phyloP scores from a whole-genome alignment of 1,140 invertebrate species.

The Phenacoccus solenopsis region DNA sequence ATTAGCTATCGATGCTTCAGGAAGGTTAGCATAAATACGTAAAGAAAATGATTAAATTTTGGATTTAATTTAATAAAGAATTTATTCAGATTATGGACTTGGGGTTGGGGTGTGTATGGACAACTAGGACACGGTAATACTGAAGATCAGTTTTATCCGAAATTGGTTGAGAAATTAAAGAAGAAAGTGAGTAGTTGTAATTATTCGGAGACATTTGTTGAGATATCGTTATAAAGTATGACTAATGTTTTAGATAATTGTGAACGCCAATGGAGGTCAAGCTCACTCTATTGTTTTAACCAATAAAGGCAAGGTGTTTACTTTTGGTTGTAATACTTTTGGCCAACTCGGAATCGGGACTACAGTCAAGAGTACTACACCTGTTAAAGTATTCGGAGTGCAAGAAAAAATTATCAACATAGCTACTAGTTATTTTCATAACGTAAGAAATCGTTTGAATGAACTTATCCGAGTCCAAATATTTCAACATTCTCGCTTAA shows the following conservation, averaged over 20 bases:
- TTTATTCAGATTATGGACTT: constrained; percentile 33
- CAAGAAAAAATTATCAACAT: constrained; percentile 48
- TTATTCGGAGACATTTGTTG: neutral
- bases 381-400: constrained; percentile 42
- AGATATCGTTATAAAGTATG: neutral
- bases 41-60: neutral
- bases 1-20: constrained; percentile 50
- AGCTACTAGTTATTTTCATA: constrained; percentile 67
- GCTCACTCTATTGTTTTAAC: constrained; percentile 57
- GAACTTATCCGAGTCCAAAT: neutral
- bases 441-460: constrained; percentile 42
- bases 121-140: constrained; percentile 64
- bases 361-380: constrained; percentile 45
- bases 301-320: constrained; percentile 49
- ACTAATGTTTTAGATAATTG: constrained; percentile 32
- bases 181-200: constrained; percentile 33
- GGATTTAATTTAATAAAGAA: neutral
- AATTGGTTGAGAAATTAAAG: constrained; percentile 39
- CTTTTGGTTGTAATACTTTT: constrained; percentile 66
- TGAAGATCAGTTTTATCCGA: constrained; percentile 49
- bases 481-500: too few relatives aligned
- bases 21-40: too few relatives aligned
- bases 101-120: constrained; percentile 73
- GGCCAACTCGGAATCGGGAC: constrained; percentile 58
- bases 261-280: constrained; percentile 52